Evolutionary conservation across 2,888 invertebrate genomes (phyloP), one percentile per base, ranked within the genome.

Genomic region (Cylloceria caligata): DNA sequence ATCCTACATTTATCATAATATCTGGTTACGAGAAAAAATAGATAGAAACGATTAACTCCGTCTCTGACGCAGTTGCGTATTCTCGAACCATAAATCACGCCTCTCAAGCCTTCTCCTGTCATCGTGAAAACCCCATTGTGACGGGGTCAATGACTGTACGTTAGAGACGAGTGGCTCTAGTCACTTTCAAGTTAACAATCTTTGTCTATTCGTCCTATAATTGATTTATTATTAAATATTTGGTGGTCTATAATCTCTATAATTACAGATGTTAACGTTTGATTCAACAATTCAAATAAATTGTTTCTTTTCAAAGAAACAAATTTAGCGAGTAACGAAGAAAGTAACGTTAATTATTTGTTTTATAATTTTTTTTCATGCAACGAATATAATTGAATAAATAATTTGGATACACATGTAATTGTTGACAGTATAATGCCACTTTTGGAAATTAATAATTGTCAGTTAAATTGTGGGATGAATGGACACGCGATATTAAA

Each of bases 61-160:
- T n/a, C n/a, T n/a, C n/a, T n/a, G n/a, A n/a, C n/a, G n/a, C n/a
- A n/a, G n/a, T n/a, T n/a, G n/a, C n/a, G n/a, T n/a, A n/a, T n/a
- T n/a, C n/a, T n/a, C n/a, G n/a, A n/a, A n/a, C n/a, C n/a, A n/a
- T n/a, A n/a, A n/a, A n/a, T n/a, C n/a, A n/a, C n/a, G n/a, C n/a
- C n/a, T n/a, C n/a, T n/a, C n/a, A n/a, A n/a, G n/a, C n/a, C n/a
- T n/a, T n/a, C n/a, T n/a, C n/a, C n/a, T n/a, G 64, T 77, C 52
- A 71, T 77, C 62, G 6, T 42, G 19, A 52, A 39, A 64, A 64
- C 27, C 62, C 42, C 16, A 27, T 62, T 36, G 69, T 76, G 39
- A 52, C 19, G 69, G 69, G 76, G 76, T 60, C 68, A 49, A 27
- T 62, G 30, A 39, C 60, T 57, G 7, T 19, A 65, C 39, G 39